Base-by-base conservation (phyloP, 2,113 vertebrate genomes). In the Ptilonorhynchus violaceus region DNA sequence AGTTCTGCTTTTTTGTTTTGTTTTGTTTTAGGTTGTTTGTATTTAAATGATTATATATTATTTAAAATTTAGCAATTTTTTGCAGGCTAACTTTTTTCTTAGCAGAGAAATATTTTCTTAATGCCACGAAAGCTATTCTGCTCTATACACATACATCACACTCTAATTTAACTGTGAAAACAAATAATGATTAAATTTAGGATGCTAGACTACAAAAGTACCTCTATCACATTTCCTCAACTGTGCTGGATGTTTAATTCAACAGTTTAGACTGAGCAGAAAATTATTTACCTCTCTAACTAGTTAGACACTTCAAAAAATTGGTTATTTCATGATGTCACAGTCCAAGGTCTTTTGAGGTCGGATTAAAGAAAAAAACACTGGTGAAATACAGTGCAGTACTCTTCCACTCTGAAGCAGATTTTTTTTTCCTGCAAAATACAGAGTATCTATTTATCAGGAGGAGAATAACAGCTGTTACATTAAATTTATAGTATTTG, bases 341-440 rank as follows among this genome's bases (percentile, higher is more conserved):
- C 62, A 85, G 20, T 60, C n/a, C 49, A 85, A 95, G 94, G 89
- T 87, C 41, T 79, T 96, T 76, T 80, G 31, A 96, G 93, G 78
- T 76, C 63, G 25, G 41, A 68, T 72, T 53, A 28, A 60, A 12
- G 58, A 83, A 77, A 91, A 89, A 86, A 53, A 0, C 7, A 24
- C 37, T 66, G 53, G 17, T 42, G 27, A 50, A 91, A 72, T 56
- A 25, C 28, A 64, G 27, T 25, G 21, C 25, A 83, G 85, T 94
- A 90, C 19, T 92, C 74, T 95, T 96, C 85, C 88, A 83, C 82
- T 85, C 50, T 59, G 47, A 59, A 93, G 30, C 6, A 66, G 17
- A 30, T 3, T 10, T 27, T 27, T 74, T n/a, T 33, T 56, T 8
- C 15, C 15, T 15, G 23, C 8, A 52, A 88, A 80, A 81, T 55